Percentiles rank a stretch among this genome's conserved stretches.
phyloP scores from a whole-genome alignment of 2,113 vertebrate species.

The Pagrus major region DNA sequence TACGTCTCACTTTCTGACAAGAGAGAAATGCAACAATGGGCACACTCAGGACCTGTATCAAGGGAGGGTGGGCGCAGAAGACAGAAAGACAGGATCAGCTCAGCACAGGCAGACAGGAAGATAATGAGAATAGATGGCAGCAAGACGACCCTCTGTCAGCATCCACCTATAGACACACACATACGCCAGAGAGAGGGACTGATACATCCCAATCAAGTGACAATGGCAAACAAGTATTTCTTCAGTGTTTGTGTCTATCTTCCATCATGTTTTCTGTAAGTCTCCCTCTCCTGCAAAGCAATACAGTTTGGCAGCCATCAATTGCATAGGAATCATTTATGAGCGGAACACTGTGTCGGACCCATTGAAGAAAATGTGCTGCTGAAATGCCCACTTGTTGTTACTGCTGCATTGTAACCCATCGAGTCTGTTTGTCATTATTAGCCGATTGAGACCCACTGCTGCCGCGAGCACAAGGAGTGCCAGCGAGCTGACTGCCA shows the following conservation, averaged over 20 bases:
- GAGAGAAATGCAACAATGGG: slow-evolving; percentile 63
- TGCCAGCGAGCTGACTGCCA: slow-evolving; percentile 41
- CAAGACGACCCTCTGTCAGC: slow-evolving; percentile 55
- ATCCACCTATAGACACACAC: slow-evolving; percentile 40
- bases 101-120: slow-evolving; percentile 48
- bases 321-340: slow-evolving; percentile 57
- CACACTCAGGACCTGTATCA: slow-evolving; percentile 58
- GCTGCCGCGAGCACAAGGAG: slow-evolving; percentile 25
- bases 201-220: slow-evolving; percentile 55
- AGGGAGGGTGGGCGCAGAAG: slow-evolving; percentile 39
- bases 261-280: slow-evolving; percentile 38
- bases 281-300: slow-evolving; percentile 21
- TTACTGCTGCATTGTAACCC: slow-evolving; percentile 25
- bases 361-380: slow-evolving; percentile 27
- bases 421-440: slow-evolving; percentile 59
- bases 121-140: slow-evolving; percentile 75
- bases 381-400: slow-evolving; percentile 55
- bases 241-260: slow-evolving; percentile 16
- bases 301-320: slow-evolving; percentile 38
- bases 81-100: slow-evolving; percentile 57
- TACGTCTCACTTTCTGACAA: slow-evolving; percentile 57
- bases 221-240: slow-evolving; percentile 43
- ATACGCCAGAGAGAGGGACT: slow-evolving; percentile 7
- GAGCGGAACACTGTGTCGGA: slow-evolving; percentile 37
- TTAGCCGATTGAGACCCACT: slow-evolving; percentile 39